Conservation (phyloP, 2,113 vertebrate genomes). For the Lontra canadensis region DNA sequence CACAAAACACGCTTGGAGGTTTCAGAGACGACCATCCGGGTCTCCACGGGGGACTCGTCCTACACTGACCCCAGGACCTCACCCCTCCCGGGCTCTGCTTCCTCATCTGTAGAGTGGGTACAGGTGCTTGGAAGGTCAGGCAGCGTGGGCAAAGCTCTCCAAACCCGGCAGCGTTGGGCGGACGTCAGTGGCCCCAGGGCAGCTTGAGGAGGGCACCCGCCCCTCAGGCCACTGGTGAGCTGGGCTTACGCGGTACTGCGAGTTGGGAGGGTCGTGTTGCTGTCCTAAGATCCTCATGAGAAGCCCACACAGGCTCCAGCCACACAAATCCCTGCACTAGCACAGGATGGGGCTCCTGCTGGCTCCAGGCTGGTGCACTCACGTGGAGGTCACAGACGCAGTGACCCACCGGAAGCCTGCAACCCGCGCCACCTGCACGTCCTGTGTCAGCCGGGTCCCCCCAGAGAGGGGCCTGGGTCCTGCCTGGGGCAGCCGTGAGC, state of each 20-base stretch:
- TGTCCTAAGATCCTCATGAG: too few relatives aligned
- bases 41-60: too few relatives aligned
- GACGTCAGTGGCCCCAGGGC: accelerated
- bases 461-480: not conserved
- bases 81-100: not conserved
- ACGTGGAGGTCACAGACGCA: accelerated
- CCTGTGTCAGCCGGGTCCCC: not conserved
- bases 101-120: too few relatives aligned
- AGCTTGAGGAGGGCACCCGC: not conserved
- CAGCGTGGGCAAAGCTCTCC: too few relatives aligned
- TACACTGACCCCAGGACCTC: not conserved
- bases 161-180: accelerated
- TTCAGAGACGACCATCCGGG: accelerated
- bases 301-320: not conserved
- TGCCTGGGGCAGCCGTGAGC: not conserved
- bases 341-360: not conserved
- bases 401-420: not conserved
- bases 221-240: too few relatives aligned
- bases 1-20: not conserved
- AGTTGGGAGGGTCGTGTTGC: not conserved
- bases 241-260: accelerated
- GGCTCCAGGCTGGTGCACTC: accelerated
- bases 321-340: not conserved
- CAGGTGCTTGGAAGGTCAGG: not conserved
- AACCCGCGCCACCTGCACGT: not conserved